Conservation (phyloP, 1,140 invertebrate genomes). For the Theocolax elegans region DNA sequence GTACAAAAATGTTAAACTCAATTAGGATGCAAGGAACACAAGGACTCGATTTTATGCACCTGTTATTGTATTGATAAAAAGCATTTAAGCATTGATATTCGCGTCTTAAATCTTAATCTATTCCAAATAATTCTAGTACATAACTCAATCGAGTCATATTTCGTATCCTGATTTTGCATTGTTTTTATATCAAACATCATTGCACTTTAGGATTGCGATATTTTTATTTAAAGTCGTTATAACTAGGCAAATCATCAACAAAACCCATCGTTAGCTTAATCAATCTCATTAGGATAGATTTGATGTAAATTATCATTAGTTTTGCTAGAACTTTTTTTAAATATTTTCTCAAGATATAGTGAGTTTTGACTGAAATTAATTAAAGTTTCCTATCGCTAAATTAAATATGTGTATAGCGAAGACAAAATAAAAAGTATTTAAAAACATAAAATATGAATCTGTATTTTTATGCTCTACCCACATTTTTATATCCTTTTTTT, state of each 20-base stretch:
- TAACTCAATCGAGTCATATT: constrained; percentile 9
- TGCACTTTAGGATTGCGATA: constrained; percentile 11
- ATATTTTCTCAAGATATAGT: not conserved
- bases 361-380: constrained; percentile 24
- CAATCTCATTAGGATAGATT: constrained; percentile 22
- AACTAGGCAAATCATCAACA: constrained; percentile 13
- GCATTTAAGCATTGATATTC: constrained; percentile 47
- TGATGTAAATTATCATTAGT: constrained; percentile 23
- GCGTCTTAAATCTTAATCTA: constrained; percentile 23
- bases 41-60: not conserved
- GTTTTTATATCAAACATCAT: not conserved
- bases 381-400: constrained; percentile 16
- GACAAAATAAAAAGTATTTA: constrained; percentile 28
- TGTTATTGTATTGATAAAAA: constrained; percentile 36
- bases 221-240: constrained; percentile 1
- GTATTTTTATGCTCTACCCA: too few species aligned
- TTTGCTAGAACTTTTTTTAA: constrained; percentile 22
- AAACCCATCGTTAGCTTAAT: constrained; percentile 26
- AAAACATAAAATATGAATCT: constrained; percentile 13
- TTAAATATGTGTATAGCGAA: constrained; percentile 14
- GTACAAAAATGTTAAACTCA: not conserved
- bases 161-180: constrained; percentile 16
- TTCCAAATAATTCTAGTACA: constrained; percentile 25
- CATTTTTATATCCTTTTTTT: too few species aligned
- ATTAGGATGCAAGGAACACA: constrained; percentile 27